phyloP scores from a whole-genome alignment of 2,113 vertebrate genomes.

The Amblyornis subalaris region DNA sequence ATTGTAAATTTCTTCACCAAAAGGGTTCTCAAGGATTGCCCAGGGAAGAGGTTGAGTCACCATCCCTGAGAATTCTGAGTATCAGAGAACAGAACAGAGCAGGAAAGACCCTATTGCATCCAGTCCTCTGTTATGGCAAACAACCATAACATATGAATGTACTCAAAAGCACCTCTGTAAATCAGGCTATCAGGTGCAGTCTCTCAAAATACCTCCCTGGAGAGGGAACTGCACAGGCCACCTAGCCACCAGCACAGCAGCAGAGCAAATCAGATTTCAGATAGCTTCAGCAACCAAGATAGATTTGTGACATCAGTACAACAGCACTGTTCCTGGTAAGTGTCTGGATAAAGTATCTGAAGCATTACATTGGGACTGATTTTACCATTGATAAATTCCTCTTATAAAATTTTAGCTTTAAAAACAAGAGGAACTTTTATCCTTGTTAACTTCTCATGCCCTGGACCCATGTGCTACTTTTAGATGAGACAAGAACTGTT shows the following conservation, averaged over 20 bases:
- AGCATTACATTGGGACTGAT: background rate
- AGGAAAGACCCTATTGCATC: background rate
- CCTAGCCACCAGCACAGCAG: background rate
- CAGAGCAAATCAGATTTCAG: background rate
- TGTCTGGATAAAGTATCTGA: background rate
- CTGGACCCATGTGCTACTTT: background rate
- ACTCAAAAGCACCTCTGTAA: constrained; percentile 25
- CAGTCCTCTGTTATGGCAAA: background rate
- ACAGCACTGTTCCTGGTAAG: background rate
- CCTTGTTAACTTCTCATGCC: background rate
- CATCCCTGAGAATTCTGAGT: background rate
- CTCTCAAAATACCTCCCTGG: background rate
- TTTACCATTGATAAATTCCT: background rate
- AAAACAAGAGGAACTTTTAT: background rate
- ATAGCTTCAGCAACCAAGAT: background rate
- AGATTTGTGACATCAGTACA: background rate
- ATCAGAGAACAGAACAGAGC: background rate
- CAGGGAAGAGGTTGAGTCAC: background rate
- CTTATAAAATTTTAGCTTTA: background rate
- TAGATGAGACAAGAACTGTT: background rate
- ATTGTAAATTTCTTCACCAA: background rate
- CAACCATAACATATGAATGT: background rate
- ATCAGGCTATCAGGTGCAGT: background rate
- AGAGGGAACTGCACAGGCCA: background rate
- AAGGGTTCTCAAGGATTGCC: background rate